Evolutionary conservation across 2,113 vertebrate genomes (phyloP), one percentile per base, ranked within the genome.

Genomic region (Chaenogobius annularis): DNA sequence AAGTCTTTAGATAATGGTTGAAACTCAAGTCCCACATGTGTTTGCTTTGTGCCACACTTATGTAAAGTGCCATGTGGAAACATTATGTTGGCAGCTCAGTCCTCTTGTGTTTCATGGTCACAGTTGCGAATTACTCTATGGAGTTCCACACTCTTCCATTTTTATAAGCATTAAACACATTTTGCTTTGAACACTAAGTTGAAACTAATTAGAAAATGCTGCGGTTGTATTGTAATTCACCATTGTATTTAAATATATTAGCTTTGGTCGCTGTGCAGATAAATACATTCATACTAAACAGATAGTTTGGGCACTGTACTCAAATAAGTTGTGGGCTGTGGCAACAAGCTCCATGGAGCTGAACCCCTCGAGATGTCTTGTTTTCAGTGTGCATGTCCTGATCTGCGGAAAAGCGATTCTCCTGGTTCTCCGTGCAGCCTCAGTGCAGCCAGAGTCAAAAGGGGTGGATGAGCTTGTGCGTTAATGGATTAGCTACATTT

Each of bases 21-120:
- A 9, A 19, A n/a, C 23, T 26, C 22, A 14, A 63, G 17, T 35
- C 35, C 52, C 73, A 0, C 22, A 72, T 79, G 66, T 81, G 70
- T 67, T 46, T 50, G 43, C 59, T 66, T 55, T 69, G 76, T 67
- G 77, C 73, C 63, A 79, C 26, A 64, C 69, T 79, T 74, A 79
- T 10, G 79, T 90, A 84, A 87, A 88, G 78, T 82, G 89, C 85
- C 89, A 88, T 85, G 89, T 89, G 85, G 83, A 87, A 88, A 88
- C 83, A 88, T 88, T 78, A 83, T 58, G 81, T 76, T 85, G 85
- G 81, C 89, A 89, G 85, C 83, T 85, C 83, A 85, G 85, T 90
- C 90, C 80, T 66, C 72, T 88, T 83, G 68, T 76, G 87, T 90
- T 90, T 88, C 90, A 83, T 83, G 85, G 83, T 88, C 78, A 83